Evolutionary conservation across 1,140 invertebrate species (phyloP), one percentile per base, ranked within the genome.

Genomic region (Zaprionus vittiger): DNA sequence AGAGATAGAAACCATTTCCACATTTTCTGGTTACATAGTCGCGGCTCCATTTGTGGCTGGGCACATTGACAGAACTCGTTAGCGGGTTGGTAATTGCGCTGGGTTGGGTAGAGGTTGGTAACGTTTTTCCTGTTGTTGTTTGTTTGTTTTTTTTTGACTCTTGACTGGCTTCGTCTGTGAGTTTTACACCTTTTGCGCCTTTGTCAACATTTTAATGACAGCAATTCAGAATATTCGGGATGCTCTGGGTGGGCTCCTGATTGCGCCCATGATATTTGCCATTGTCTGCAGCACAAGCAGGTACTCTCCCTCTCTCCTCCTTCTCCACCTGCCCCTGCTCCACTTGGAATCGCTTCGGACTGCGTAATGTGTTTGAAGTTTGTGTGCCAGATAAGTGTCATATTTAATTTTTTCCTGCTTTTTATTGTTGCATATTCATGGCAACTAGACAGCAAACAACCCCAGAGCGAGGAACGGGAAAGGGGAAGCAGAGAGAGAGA

Each of bases 131-230:
- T 22, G 61, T 64, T n/a, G 5, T 54, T 34, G 52, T 34, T n/a
- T 22, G 34, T 38, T 37, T 54, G 52, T 69, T 31, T 31, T 24
- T 38, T 61, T 62, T 77, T 44, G 47, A 47, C 41, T 47, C 7
- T 47, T 47, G 41, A 17, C 41, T 47, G 41, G 41, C 41, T 47
- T 47, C 41, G 61, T 54, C 76, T 77, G 76, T 65, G 81, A 71
- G 56, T 81, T 77, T 91, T 91, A 91, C 87, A 91, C 87, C 87
- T 91, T 87, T 77, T 74, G 87, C 83, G 80, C 83, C 79, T 91
- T 91, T 91, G 87, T 91, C 89, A 91, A 91, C 87, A 91, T 91
- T 91, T 91, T 91, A 91, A 91, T 91, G 87, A 91, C 87, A 87
- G 89, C 87, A 87, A 91, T 91, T 91, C 89, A 83, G 75, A 89